Base-by-base conservation (phyloP, 2,113 vertebrate species). In the Cephalopterus ornatus region DNA sequence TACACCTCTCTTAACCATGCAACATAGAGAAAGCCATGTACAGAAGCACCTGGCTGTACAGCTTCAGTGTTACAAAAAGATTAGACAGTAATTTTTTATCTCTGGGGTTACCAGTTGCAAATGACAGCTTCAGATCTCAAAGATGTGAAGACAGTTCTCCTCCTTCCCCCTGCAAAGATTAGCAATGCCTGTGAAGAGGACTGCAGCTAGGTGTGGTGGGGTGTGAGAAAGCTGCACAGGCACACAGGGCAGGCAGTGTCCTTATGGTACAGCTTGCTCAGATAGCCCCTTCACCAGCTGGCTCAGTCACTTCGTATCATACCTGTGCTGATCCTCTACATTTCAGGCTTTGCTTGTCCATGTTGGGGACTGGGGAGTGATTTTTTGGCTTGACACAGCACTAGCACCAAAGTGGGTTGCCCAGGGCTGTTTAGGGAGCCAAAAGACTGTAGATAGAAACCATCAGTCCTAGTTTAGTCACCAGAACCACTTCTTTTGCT, bases 11-110 rank as follows among this genome's bases (percentile, higher is more conserved):
- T 14, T 47, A 13, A 30, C 2, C 19, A 2, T 8, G 14, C 12
- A 63, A 27, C 15, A 24, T 16, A 59, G 62, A 46, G 17, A 26
- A n/a, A 70, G 26, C 13, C 61, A 46, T 0, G 0, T 14, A 21
- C 20, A 33, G 30, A 27, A 23, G 27, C 1, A 30, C 9, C 26
- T 50, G 35, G 12, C 23, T 75, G 11, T 72, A 59, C 9, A 58
- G 20, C 8, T 35, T 65, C 27, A 56, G 21, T 8, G 5, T 35
- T 35, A 24, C 17, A 24, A 42, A 78, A 66, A 47, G 5, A 21
- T 55, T 62, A 70, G 55, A 23, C 8, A 18, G 47, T 6, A 3
- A 23, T 42, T 92, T 84, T 72, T 79, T 14, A 32, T 39, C 17
- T 62, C 26, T 50, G 11, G 4, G 32, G 88, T 46, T 13, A 55